A percentile compares a stretch with the other conserved stretches of the same genome.
Evolutionary conservation across 1,140 invertebrate genomes (phyloP).

Genomic region (Mylabris phalerata): DNA sequence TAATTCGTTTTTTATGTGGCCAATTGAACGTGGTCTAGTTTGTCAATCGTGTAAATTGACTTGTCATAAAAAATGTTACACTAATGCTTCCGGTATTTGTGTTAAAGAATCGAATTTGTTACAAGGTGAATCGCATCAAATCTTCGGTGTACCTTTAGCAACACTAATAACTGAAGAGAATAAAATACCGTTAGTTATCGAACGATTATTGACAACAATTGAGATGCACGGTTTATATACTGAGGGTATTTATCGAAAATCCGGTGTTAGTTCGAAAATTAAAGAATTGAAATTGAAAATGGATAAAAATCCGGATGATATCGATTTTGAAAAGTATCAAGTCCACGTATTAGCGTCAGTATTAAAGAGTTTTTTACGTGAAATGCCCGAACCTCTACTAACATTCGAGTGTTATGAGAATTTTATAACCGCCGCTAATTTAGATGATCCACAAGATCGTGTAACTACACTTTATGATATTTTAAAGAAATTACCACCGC

Average conservation of each 20-base stretch:
- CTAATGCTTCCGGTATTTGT: slow-evolving; percentile 55
- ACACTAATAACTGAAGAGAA: slow-evolving; percentile 64
- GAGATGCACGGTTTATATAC: slow-evolving; percentile 88
- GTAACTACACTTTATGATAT: slow-evolving; percentile 79
- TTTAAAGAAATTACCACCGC: slow-evolving; percentile 80
- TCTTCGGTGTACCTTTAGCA: slow-evolving; percentile 72
- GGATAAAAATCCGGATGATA: slow-evolving; percentile 64
- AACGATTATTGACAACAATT: slow-evolving; percentile 80
- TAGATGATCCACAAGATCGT: slow-evolving; percentile 74
- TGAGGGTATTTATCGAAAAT: slow-evolving; percentile 90
- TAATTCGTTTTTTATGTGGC: slow-evolving; percentile 90
- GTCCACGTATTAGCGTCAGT: slow-evolving; percentile 88
- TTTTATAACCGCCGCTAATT: slow-evolving; percentile 78
- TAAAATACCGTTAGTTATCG: slow-evolving; percentile 78
- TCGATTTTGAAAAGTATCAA: slow-evolving; percentile 63
- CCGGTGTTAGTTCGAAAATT: slow-evolving; percentile 76
- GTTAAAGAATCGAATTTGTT: slow-evolving; percentile 48
- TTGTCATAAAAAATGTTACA: slow-evolving; percentile 91
- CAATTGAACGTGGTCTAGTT: slow-evolving; percentile 81
- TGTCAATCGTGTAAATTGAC: slow-evolving; percentile 85
- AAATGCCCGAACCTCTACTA: slow-evolving; percentile 87
- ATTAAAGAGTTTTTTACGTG: slow-evolving; percentile 86
- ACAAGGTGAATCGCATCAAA: slow-evolving; percentile 51
- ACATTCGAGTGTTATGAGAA: slow-evolving; percentile 93
- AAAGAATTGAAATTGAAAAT: slow-evolving; percentile 65